A percentile compares a stretch with the other conserved stretches of the same genome.
Evolutionary conservation across 2,888 invertebrate species (phyloP).

Genomic region (Synergus laeviventris): DNA sequence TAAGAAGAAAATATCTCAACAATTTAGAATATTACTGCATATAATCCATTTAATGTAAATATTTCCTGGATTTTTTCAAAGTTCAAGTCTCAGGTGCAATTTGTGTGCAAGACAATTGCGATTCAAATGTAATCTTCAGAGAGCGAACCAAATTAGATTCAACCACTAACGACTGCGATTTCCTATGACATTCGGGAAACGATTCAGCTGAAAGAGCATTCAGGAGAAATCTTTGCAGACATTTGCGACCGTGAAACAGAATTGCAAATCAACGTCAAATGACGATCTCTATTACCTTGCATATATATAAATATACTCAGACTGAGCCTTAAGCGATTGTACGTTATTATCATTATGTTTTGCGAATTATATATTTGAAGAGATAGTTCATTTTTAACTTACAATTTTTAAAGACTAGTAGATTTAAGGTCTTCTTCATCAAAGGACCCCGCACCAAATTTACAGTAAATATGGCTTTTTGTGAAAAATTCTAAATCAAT

Average conservation of each 20-base stretch:
- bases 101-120: conserved; percentile 6
- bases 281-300: background rate
- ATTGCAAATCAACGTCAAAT: conserved; percentile 27
- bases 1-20: background rate
- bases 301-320: background rate
- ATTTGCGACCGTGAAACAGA: conserved; percentile 9
- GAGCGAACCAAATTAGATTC: background rate
- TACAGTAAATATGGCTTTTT: no score
- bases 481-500: no score
- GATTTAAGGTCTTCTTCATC: no score
- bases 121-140: conserved; percentile 2
- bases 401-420: no score
- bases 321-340: background rate
- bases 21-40: background rate
- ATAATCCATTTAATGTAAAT: background rate
- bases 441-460: no score
- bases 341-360: background rate
- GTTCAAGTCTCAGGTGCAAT: background rate
- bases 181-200: background rate
- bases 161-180: conserved; percentile 19
- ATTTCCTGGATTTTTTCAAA: background rate
- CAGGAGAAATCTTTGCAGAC: background rate
- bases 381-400: no score
- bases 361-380: no score
- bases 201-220: background rate